phyloP scores from a whole-genome alignment of 2,797 vertebrate genomes.

The Diceros bicornis region DNA sequence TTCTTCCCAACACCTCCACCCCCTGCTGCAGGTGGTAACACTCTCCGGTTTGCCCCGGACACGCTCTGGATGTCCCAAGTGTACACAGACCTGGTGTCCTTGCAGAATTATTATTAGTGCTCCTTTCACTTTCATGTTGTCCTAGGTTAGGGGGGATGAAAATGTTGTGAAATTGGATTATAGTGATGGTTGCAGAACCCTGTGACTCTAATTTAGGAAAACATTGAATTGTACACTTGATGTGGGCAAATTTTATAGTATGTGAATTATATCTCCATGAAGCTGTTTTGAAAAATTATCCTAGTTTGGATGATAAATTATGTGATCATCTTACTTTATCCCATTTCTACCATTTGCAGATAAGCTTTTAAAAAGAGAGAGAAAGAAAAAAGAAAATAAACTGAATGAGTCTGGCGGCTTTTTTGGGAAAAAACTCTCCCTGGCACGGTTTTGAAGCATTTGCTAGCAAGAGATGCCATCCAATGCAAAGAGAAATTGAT shows the following conservation, averaged over 20 bases:
- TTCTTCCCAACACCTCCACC: not conserved
- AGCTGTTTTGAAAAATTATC: not conserved
- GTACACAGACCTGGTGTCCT: not conserved
- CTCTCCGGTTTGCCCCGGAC: not conserved
- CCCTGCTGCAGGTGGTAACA: not conserved
- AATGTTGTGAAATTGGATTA: constrained; percentile 17
- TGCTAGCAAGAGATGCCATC: not conserved
- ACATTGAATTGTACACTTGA: not conserved
- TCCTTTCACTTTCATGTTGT: constrained; percentile 6
- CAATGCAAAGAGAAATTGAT: constrained; percentile 32
- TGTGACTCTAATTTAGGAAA: not conserved
- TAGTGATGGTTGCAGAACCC: not conserved
- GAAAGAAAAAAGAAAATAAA: not conserved
- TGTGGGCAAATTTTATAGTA: not conserved
- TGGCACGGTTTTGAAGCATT: not conserved
- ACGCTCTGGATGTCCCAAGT: not conserved
- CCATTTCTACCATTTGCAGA: not conserved
- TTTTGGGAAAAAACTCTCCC: not conserved
- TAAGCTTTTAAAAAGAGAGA: not conserved
- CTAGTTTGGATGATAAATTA: constrained; percentile 52
- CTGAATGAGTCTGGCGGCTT: not conserved
- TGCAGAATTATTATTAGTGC: not conserved
- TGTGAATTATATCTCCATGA: not conserved
- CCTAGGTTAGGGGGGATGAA: not conserved
- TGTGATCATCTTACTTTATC: constrained; percentile 3